Conservation (phyloP, 30 jellyfish, hydroid and myxozoan species). For the Hydra vulgaris region DNA sequence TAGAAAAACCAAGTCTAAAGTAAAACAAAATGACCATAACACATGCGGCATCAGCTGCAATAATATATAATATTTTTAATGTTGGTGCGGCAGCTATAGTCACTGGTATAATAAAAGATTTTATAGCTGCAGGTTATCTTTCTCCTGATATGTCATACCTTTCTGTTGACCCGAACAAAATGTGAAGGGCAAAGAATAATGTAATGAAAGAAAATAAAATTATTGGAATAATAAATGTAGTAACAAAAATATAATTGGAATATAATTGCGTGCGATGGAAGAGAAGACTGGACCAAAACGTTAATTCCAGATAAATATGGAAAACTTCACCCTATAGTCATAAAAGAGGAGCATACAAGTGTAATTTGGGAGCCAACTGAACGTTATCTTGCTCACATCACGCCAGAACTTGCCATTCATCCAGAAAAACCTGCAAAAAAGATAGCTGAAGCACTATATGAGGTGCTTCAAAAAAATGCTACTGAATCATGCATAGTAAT, state of each 20-base stretch:
- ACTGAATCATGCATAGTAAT: no score
- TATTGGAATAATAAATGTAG: neutral
- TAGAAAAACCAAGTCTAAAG: no score
- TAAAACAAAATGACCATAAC: neutral
- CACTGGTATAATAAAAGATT: neutral
- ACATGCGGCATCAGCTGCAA: neutral
- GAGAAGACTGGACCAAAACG: neutral
- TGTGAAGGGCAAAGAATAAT: neutral
- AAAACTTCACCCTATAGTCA: neutral
- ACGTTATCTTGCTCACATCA: neutral
- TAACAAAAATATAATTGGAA: neutral
- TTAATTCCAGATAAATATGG: neutral
- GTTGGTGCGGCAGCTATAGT: neutral
- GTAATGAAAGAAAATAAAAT: neutral
- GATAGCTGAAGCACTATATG: no score
- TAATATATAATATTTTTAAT: no score
- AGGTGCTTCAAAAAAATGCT: no score
- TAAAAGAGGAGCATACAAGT: neutral
- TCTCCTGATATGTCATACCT: neutral
- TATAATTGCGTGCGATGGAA: neutral
- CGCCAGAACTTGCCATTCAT: neutral
- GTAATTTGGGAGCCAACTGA: neutral
- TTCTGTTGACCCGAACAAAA: neutral
- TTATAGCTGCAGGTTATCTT: neutral
- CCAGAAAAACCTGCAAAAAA: neutral